Conservation (phyloP, 2,797 vertebrate species). For the Tapirus indicus region DNA sequence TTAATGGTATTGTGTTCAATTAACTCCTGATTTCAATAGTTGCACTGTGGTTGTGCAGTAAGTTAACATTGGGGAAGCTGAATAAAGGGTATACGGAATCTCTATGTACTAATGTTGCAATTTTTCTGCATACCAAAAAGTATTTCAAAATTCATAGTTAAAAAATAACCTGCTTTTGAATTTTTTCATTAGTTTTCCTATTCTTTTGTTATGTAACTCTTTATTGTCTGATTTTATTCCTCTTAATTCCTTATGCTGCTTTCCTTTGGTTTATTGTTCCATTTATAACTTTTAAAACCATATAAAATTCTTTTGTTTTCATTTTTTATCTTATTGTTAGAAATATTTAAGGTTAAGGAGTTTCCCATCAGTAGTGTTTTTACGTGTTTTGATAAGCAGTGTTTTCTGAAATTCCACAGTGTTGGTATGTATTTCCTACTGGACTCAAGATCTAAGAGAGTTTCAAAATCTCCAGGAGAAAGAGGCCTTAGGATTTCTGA, state of each 20-base stretch:
- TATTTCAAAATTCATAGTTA: background rate
- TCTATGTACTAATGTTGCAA: background rate
- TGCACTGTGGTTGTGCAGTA: background rate
- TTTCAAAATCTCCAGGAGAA: background rate
- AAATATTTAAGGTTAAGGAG: background rate
- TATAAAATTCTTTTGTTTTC: background rate
- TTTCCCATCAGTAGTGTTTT: background rate
- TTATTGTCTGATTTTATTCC: background rate
- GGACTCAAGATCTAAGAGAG: background rate
- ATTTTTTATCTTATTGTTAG: background rate
- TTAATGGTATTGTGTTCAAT: background rate
- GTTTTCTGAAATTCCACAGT: background rate
- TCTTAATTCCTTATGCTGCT: background rate
- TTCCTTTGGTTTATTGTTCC: background rate
- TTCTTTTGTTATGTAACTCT: background rate
- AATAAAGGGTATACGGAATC: background rate
- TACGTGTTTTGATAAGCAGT: background rate
- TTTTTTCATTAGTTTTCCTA: background rate
- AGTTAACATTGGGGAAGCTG: background rate
- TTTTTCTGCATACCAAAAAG: background rate
- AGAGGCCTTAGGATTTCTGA: background rate
- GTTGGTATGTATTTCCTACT: background rate
- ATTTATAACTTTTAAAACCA: background rate
- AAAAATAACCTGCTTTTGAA: background rate
- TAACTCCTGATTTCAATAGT: background rate